Conservation (phyloP, 2,113 vertebrate species). For the Fregetta grallaria region DNA sequence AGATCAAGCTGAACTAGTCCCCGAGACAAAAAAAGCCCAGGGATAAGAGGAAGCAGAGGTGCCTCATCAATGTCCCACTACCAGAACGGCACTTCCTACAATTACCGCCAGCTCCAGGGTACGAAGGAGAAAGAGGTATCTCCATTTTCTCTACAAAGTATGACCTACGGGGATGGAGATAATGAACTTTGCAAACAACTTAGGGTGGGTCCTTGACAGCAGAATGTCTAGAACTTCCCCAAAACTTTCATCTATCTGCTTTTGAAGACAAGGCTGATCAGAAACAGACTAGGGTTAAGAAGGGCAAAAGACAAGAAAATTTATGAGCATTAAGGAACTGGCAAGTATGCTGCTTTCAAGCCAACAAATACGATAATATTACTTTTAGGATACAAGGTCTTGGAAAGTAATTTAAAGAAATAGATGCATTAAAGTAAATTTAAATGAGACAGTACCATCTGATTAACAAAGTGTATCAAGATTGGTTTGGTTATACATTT, state of each 20-base stretch:
- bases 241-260: not conserved
- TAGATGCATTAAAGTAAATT: not conserved
- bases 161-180: not conserved
- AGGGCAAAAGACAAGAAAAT: not conserved
- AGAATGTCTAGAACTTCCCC: not conserved
- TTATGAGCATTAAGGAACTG: not conserved
- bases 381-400: not conserved
- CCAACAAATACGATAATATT: not conserved
- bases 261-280: not conserved
- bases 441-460: constrained; percentile 4
- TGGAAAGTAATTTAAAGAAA: not conserved
- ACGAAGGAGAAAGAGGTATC: not conserved
- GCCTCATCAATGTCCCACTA: not conserved
- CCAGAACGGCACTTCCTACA: not conserved
- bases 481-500: not conserved
- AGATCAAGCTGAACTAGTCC: not conserved
- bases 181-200: not conserved
- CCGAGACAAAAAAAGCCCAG: not conserved
- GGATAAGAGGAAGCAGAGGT: not conserved
- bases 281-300: not conserved
- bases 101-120: not conserved
- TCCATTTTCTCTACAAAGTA: not conserved
- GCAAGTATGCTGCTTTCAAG: not conserved
- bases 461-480: not conserved
- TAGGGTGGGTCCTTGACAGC: not conserved